Conservation (phyloP, 2,113 vertebrate species). For the Hippocampus mohnikei region DNA sequence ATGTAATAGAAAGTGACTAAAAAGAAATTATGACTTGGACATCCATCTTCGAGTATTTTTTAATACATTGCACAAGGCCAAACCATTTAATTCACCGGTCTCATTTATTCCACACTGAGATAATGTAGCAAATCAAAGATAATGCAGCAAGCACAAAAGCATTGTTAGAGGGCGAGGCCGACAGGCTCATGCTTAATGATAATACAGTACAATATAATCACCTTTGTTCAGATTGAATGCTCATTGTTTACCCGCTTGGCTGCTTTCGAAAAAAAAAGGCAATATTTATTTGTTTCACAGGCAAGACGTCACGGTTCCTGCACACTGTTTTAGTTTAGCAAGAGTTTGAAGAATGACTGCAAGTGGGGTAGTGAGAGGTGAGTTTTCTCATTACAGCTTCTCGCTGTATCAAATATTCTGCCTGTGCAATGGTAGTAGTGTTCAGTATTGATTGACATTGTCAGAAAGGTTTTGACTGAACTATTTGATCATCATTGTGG, state of each 20-base stretch:
- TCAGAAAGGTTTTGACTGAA: not conserved
- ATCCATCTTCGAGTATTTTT: not conserved
- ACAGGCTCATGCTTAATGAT: conserved; percentile 39
- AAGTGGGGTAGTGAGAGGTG: not conserved
- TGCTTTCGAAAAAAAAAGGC: conserved; percentile 26
- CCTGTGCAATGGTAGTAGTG: not conserved
- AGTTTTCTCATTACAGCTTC: not conserved
- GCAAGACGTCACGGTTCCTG: conserved; percentile 9
- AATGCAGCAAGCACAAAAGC: conserved; percentile 36
- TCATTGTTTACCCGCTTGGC: conserved; percentile 18
- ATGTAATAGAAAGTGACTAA: not conserved
- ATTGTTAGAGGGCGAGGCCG: conserved; percentile 19
- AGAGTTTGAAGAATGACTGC: not conserved
- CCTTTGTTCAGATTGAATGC: conserved; percentile 35
- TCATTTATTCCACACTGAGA: conserved; percentile 35
- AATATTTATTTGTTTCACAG: conserved; percentile 17
- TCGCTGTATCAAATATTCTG: not conserved
- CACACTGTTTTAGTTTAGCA: not conserved
- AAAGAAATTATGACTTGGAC: not conserved
- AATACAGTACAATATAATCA: conserved; percentile 37
- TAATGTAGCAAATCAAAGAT: conserved; percentile 53
- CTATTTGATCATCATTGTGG: not conserved
- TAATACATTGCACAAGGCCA: conserved; percentile 12
- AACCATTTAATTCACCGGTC: conserved; percentile 52
- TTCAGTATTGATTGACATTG: not conserved